These are phyloP conservation scores for Dolichomitus sp. DNA, from an alignment of 2,888 invertebrate species.

Conservation along the genomic window DNA sequence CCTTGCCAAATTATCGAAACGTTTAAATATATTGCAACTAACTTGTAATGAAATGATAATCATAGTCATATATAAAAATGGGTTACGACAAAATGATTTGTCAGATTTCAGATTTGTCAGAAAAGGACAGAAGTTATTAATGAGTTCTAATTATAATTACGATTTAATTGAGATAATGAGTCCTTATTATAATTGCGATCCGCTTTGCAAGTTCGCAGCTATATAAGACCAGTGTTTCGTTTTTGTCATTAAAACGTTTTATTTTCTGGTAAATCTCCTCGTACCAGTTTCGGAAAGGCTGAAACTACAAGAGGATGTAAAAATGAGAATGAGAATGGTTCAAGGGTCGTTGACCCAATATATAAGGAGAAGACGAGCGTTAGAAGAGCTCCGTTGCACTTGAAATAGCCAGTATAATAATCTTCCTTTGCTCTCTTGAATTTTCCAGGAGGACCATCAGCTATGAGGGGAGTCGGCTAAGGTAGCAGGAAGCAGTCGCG, in stretches of 20 bases:
- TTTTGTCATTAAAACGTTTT: background rate
- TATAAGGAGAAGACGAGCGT: conserved; percentile 19
- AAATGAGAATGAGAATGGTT: conserved; percentile 46
- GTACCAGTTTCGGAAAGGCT: conserved; percentile 1
- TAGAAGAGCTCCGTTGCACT: conserved; percentile 22
- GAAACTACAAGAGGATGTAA: conserved; percentile 21
- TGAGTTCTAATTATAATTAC: too few species aligned
- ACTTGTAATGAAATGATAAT: background rate
- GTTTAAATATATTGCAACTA: background rate
- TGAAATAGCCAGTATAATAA: conserved; percentile 44
- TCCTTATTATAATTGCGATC: background rate
- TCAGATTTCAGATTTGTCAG: background rate
- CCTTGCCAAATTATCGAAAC: too few species aligned
- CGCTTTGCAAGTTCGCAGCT: background rate
- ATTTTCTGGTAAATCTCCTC: background rate
- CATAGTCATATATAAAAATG: background rate
- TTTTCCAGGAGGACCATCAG: conserved; percentile 79
- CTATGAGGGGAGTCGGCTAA: conserved; percentile 85
- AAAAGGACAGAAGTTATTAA: background rate
- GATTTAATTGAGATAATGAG: background rate
- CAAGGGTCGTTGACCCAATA: conserved; percentile 30
- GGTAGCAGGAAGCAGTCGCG: conserved; percentile 75
- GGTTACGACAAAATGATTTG: background rate
- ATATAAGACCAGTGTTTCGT: background rate
- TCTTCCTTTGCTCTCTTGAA: conserved; percentile 59